These are phyloP conservation scores for Actinia equina DNA, from an alignment of 64 coral and sea anemone species.

Conservation along the genomic window DNA sequence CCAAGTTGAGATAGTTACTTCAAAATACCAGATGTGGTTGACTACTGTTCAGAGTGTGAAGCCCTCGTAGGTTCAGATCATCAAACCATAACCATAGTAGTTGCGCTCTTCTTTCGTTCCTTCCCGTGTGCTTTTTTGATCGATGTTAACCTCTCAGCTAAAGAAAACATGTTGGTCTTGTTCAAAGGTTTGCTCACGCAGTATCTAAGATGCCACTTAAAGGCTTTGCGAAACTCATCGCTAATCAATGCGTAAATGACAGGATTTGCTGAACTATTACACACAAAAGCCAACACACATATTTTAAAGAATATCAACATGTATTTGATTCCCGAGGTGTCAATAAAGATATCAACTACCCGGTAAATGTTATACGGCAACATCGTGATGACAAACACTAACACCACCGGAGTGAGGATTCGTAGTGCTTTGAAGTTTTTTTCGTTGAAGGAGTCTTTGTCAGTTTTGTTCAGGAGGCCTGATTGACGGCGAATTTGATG, in stretches of 20 bases:
- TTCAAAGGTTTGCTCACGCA: slow-evolving; percentile 15
- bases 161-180: slow-evolving; percentile 1
- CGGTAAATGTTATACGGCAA: slow-evolving; percentile 71
- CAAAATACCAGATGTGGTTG: background rate
- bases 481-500: slow-evolving; percentile 51
- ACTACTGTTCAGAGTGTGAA: too few species aligned
- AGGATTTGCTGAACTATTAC: slow-evolving; percentile 90
- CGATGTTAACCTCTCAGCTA: slow-evolving; percentile 32
- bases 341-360: slow-evolving; percentile 65
- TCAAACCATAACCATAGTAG: background rate
- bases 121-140: background rate
- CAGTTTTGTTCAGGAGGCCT: background rate
- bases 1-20: background rate
- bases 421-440: slow-evolving; percentile 63
- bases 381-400: slow-evolving; percentile 74
- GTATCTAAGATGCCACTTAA: slow-evolving; percentile 60
- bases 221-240: slow-evolving; percentile 80
- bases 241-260: slow-evolving; percentile 85
- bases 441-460: slow-evolving; percentile 7
- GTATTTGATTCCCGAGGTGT: slow-evolving; percentile 54
- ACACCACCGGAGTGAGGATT: slow-evolving; percentile 64
- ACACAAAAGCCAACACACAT: slow-evolving; percentile 75
- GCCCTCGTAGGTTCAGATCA: too few species aligned
- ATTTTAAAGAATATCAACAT: slow-evolving; percentile 76
- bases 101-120: background rate